Conservation (phyloP, 37 sponge, comb jelly and placozoan species). For the Beroe forskalii region DNA sequence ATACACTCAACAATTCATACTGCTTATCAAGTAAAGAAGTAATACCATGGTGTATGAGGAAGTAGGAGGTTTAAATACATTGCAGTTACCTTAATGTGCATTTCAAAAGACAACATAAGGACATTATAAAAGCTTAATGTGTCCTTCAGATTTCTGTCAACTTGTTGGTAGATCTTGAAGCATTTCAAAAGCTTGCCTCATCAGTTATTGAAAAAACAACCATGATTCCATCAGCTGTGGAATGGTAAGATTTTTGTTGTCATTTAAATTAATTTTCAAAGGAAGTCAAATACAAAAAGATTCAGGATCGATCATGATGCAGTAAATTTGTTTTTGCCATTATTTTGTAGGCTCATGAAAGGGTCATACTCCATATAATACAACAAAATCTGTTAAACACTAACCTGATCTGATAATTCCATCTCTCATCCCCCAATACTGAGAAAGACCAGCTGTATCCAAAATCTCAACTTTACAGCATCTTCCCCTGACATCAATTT, state of each 20-base stretch:
- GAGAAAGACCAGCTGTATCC: conserved; percentile 49
- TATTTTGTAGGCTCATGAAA: too few relatives aligned
- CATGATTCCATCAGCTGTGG: conserved; percentile 57
- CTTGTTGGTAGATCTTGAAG: conserved; percentile 35
- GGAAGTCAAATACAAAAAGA: too few relatives aligned
- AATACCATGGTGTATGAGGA: too few relatives aligned
- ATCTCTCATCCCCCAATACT: conserved; percentile 62
- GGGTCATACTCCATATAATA: too few relatives aligned
- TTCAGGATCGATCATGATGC: too few relatives aligned
- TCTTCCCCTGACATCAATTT: conserved; percentile 1
- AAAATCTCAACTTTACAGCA: conserved; percentile 43
- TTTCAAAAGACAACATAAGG: too few relatives aligned
- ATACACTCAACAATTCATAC: too few relatives aligned
- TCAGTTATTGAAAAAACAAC: conserved; percentile 61
- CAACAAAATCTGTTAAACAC: not conserved
- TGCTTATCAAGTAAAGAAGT: too few relatives aligned
- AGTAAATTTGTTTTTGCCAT: too few relatives aligned
- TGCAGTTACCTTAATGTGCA: too few relatives aligned
- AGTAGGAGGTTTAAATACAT: too few relatives aligned
- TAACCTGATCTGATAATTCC: conserved; percentile 9
- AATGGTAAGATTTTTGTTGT: too few relatives aligned
- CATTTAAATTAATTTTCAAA: not conserved
- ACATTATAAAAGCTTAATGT: not conserved
- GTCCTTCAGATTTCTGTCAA: conserved; percentile 1
- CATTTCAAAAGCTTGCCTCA: conserved; percentile 57